Conservation (phyloP, 2,888 invertebrate species). For the Ectobius pallidus region DNA sequence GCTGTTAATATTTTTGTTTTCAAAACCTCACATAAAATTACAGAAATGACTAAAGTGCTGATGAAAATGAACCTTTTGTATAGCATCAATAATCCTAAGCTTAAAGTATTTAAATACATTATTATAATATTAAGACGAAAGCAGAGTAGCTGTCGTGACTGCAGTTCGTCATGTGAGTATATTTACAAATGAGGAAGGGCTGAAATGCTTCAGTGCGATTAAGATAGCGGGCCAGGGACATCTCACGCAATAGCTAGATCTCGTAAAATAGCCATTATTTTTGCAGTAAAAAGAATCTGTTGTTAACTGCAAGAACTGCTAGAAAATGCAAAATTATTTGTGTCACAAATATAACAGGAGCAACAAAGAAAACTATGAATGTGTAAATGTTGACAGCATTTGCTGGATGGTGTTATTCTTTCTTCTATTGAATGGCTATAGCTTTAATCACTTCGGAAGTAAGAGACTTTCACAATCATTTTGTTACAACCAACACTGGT, state of each 20-base stretch:
- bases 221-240: background rate
- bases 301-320: background rate
- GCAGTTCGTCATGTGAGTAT: background rate
- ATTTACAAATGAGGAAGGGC: background rate
- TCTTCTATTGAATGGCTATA: too few relatives aligned
- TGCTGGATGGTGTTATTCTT: too few relatives aligned
- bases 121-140: background rate
- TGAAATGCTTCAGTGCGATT: background rate
- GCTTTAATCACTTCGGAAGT: too few relatives aligned
- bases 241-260: background rate
- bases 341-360: too few relatives aligned
- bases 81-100: background rate
- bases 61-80: background rate
- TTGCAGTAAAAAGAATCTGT: background rate
- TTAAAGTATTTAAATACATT: conserved; percentile 5
- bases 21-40: too few relatives aligned
- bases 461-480: too few relatives aligned
- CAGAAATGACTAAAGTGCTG: too few relatives aligned
- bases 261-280: background rate
- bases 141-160: background rate
- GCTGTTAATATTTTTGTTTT: too few relatives aligned
- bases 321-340: background rate
- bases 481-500: too few relatives aligned
- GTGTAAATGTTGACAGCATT: too few relatives aligned
- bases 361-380: too few relatives aligned